Evolutionary conservation across 1,140 invertebrate genomes (phyloP).

Genomic region (Eumaeus atala): DNA sequence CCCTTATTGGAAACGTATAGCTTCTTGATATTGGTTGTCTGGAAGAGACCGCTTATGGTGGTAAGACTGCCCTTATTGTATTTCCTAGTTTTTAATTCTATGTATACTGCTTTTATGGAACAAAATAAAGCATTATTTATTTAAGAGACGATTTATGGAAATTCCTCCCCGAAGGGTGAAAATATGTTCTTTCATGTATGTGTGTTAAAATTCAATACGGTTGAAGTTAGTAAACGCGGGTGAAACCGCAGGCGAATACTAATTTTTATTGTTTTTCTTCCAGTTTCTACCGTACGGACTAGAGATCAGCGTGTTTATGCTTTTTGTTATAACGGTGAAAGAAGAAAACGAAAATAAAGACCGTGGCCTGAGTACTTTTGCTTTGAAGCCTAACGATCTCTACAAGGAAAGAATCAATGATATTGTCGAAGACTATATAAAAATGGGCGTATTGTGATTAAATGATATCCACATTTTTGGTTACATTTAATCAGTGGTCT

Average conservation of each 20-base stretch:
- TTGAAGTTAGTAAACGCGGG: neutral
- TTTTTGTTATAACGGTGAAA: slow-evolving; percentile 36
- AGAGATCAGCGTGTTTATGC: slow-evolving; percentile 24
- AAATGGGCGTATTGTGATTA: slow-evolving; percentile 29
- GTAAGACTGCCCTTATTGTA: too few species aligned
- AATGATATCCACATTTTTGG: neutral
- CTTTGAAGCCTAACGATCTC: slow-evolving; percentile 26
- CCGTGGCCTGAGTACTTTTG: slow-evolving; percentile 25
- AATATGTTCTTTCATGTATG: too few species aligned
- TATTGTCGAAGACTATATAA: slow-evolving; percentile 34
- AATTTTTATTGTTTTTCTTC: neutral
- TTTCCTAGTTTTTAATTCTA: too few species aligned
- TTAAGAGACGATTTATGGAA: too few species aligned
- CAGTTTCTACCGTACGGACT: slow-evolving; percentile 21
- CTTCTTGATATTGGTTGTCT: too few species aligned
- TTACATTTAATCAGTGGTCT: too few species aligned
- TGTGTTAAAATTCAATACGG: neutral
- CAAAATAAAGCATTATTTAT: too few species aligned
- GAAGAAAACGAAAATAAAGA: slow-evolving; percentile 26
- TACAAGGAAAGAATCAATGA: slow-evolving; percentile 33
- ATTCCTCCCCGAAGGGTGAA: too few species aligned
- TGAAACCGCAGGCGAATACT: too few species aligned
- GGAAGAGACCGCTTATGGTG: too few species aligned
- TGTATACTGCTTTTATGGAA: too few species aligned
- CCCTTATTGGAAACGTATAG: too few species aligned